phyloP scores from a whole-genome alignment of 1,140 invertebrate genomes.

The Aleiodes sp. region DNA sequence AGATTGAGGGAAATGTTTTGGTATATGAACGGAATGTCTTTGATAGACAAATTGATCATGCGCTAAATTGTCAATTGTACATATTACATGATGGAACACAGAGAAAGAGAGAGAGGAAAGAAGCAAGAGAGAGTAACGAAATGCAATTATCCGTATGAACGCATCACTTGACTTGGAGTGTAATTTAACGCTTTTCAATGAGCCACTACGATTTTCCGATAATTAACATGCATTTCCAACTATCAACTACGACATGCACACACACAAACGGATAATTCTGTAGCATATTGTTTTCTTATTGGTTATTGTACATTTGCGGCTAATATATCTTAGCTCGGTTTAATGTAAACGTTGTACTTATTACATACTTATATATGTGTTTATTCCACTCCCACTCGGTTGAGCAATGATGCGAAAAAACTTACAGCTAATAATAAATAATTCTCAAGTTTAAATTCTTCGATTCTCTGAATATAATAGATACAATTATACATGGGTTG shows the following conservation, averaged over 20 bases:
- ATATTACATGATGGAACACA: background rate
- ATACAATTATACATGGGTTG: background rate
- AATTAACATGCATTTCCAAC: conserved; percentile 45
- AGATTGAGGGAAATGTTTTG: too few species aligned
- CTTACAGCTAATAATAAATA: background rate
- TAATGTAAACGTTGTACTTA: background rate
- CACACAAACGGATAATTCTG: too few species aligned
- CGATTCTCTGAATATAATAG: background rate
- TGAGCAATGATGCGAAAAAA: conserved; percentile 9
- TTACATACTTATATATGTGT: background rate
- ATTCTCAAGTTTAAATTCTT: background rate
- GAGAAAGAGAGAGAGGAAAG: background rate
- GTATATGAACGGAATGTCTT: too few species aligned
- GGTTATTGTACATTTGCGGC: background rate
- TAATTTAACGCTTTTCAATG: conserved; percentile 62
- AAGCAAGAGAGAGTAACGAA: conserved; percentile 14
- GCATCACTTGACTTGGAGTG: conserved; percentile 43
- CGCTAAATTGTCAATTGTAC: too few species aligned
- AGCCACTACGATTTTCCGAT: conserved; percentile 50
- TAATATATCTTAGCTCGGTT: background rate
- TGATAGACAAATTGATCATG: too few species aligned
- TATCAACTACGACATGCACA: conserved; percentile 33
- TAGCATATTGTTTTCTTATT: conserved; percentile 34
- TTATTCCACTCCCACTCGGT: conserved; percentile 7
- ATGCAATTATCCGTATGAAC: conserved; percentile 52